Base-by-base conservation (phyloP, 2,113 vertebrate genomes). In the Furnarius figulus region DNA sequence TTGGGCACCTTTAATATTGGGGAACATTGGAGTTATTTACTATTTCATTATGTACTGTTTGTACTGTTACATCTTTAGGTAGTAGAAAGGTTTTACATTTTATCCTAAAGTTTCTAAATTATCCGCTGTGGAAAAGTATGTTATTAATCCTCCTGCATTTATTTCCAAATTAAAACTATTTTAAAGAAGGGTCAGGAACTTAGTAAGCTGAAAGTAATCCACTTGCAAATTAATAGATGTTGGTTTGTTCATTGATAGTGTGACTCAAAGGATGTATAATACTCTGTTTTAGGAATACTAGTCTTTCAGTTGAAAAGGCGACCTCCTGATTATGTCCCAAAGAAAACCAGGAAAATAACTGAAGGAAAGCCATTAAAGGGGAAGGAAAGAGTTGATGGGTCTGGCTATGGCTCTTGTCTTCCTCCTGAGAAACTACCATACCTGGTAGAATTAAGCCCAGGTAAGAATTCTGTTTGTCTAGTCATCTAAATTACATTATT, bases 301-400 rank as follows among this genome's bases (percentile, higher is more conserved):
- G 99, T 99, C 56, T 99, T 99, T 93, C 99, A 99, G 96, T 95
- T 99, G 98, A 99, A 99, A 98, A 99, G 99, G 92, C 96, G 99
- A 23, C 99, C 99, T 12, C 97, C 98, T 2, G 99, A 99, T 97
- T 98, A 99, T 74, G 81, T 98, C 72, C 97, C 98, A 75, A 99
- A 98, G 98, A 99, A 99, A 96, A 97, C 97, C 3, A 98, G 98
- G 89, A 99, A 99, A 88, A 97, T 95, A 31, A 33, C 9, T 19
- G 99, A 99, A 3, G 98, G 98, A 94, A 98, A 98, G 90, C 95
- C 89, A 14, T 85, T 93, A 35, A 97, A 98, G 61, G 98, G 98
- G 70, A 99, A 98, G 96, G 98, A 98, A 53, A 97, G 97, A 92
- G 76, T 91, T 59, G 98, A 98, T 0, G 98, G 98, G 56, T 98